A percentile compares a stretch with the other conserved stretches of the same genome.
These are phyloP conservation scores for Drosophila santomea DNA, from an alignment of 1,140 invertebrate genomes.

Conservation along the genomic window DNA sequence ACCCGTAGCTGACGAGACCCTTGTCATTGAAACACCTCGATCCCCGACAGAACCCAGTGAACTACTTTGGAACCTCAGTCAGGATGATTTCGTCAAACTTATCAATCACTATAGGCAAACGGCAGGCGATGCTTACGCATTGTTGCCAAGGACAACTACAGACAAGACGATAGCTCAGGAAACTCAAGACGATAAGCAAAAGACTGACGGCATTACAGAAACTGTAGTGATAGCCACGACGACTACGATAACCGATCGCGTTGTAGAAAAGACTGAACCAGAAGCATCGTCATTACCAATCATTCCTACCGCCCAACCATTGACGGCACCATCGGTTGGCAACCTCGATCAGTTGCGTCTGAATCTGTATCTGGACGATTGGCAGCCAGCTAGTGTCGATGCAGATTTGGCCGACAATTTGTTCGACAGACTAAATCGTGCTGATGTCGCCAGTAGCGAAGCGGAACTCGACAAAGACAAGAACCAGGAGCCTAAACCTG, in stretches of 20 bases:
- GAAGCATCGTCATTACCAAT: constrained; percentile 67
- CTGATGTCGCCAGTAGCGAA: constrained; percentile 41
- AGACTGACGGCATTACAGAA: constrained; percentile 80
- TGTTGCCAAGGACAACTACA: constrained; percentile 32
- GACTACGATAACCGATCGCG: constrained; percentile 63
- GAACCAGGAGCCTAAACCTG: constrained; percentile 37
- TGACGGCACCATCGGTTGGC: constrained; percentile 21
- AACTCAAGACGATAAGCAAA: constrained; percentile 74
- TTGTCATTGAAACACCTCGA: background rate
- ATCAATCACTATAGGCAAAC: constrained; percentile 52
- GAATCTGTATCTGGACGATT: constrained; percentile 74
- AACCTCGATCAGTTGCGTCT: constrained; percentile 60
- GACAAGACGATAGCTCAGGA: constrained; percentile 70
- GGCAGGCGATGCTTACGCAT: constrained; percentile 42
- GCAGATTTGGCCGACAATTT: constrained; percentile 45
- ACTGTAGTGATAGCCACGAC: constrained; percentile 77
- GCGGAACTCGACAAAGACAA: constrained; percentile 74
- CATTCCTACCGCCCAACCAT: constrained; percentile 69
- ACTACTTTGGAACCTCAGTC: constrained; percentile 63
- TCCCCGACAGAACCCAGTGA: constrained; percentile 26
- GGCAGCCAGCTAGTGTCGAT: constrained; percentile 45
- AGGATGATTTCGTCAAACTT: constrained; percentile 59
- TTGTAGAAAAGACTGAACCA: constrained; percentile 81
- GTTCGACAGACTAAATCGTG: constrained; percentile 54
- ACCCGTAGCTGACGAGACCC: background rate